These are phyloP conservation scores for Mamestra brassicae DNA, from an alignment of 2,888 invertebrate species.

Conservation along the genomic window DNA sequence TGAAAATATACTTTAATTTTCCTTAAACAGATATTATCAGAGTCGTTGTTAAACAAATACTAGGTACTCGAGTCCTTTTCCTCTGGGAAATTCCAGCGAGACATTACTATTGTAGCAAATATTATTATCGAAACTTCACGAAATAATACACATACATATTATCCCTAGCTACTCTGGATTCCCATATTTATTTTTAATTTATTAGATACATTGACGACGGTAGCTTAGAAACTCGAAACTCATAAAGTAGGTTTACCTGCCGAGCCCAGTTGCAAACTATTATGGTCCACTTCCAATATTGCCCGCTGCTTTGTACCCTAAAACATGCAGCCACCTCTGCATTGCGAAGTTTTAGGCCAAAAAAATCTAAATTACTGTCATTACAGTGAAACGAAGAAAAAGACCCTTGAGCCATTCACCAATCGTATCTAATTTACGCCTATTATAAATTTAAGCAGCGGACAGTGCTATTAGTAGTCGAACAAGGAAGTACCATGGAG, in stretches of 20 bases:
- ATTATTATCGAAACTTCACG: conserved; percentile 6
- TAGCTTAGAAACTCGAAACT: no score
- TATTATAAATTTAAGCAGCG: conserved; percentile 52
- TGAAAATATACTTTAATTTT: neutral
- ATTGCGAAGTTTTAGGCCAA: no score
- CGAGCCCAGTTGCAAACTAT: no score
- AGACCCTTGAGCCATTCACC: conserved; percentile 32
- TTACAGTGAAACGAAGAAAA: no score
- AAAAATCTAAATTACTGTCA: no score
- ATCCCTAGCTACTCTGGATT: neutral
- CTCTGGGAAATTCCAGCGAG: conserved; percentile 10
- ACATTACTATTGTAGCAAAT: neutral
- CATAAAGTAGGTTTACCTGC: no score
- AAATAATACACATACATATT: neutral
- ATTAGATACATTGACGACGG: no score
- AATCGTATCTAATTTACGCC: conserved; percentile 43
- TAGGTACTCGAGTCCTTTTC: neutral
- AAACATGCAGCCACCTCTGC: no score
- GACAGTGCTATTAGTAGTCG: conserved; percentile 47
- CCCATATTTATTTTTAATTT: no score
- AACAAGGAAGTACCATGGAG: conserved; percentile 44
- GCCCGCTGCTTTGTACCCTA: no score
- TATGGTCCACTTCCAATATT: no score
- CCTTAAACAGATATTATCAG: neutral
- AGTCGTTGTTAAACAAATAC: conserved; percentile 14